Conservation (phyloP, 2,797 vertebrate species). For the Anisognathus igniventris region DNA sequence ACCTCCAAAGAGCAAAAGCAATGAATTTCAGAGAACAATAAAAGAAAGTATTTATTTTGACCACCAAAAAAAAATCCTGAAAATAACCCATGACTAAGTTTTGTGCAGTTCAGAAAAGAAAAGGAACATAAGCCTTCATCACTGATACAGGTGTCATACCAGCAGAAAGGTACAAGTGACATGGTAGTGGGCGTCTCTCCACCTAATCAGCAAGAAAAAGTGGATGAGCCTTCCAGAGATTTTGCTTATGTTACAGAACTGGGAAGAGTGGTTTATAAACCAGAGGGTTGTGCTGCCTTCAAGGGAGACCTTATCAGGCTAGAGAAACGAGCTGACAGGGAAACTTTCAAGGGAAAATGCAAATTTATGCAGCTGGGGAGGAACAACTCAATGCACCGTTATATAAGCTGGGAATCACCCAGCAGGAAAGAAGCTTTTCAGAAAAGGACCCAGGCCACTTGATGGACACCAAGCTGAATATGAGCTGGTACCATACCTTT, state of each 20-base stretch:
- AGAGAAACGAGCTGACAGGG: not conserved
- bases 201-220: not conserved
- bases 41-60: not conserved
- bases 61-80: not conserved
- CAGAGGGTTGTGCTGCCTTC: not conserved
- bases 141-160: not conserved
- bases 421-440: not conserved
- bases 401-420: not conserved
- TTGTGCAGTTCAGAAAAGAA: not conserved
- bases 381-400: not conserved
- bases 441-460: not conserved
- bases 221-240: not conserved
- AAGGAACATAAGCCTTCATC: not conserved
- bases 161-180: not conserved
- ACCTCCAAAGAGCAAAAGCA: not conserved
- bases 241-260: not conserved
- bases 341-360: not conserved
- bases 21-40: not conserved
- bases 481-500: not conserved
- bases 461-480: not conserved
- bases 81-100: not conserved
- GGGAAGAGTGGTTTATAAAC: not conserved
- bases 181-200: not conserved
- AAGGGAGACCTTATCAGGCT: not conserved
- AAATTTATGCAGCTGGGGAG: not conserved